A percentile compares a stretch with the other conserved stretches of the same genome.
Conservation (phyloP, 2,113 vertebrate genomes). For the Nannospalax galili region DNA sequence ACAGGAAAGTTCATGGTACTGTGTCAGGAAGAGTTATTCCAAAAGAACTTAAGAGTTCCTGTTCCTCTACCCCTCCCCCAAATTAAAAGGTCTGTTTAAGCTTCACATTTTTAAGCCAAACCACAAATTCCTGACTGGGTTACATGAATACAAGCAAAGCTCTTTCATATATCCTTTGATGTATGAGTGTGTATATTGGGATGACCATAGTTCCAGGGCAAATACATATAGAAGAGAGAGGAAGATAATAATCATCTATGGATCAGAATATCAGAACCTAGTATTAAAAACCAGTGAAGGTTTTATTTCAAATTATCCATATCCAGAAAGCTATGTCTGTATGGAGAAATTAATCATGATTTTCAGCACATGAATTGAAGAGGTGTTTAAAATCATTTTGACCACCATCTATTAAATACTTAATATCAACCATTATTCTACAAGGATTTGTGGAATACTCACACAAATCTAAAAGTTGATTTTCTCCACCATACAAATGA, state of each 20-base stretch:
- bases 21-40: slow-evolving; percentile 52
- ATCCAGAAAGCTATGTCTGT: not conserved
- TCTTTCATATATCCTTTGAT: slow-evolving; percentile 57
- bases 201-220: not conserved
- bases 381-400: not conserved
- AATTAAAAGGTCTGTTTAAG: not conserved
- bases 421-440: not conserved
- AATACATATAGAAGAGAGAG: not conserved
- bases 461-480: not conserved
- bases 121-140: slow-evolving; percentile 25
- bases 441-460: not conserved
- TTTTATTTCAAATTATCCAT: not conserved
- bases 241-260: not conserved
- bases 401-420: not conserved
- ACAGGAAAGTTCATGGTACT: not conserved
- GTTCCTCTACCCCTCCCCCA: not conserved
- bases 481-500: not conserved
- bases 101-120: slow-evolving; percentile 41
- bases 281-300: not conserved
- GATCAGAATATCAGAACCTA: not conserved
- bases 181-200: not conserved
- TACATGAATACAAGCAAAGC: not conserved
- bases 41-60: slow-evolving; percentile 57
- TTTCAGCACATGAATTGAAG: not conserved
- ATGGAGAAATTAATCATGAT: not conserved